Evolutionary conservation across 2,888 invertebrate species (phyloP).

Genomic region (Acheta domesticus): DNA sequence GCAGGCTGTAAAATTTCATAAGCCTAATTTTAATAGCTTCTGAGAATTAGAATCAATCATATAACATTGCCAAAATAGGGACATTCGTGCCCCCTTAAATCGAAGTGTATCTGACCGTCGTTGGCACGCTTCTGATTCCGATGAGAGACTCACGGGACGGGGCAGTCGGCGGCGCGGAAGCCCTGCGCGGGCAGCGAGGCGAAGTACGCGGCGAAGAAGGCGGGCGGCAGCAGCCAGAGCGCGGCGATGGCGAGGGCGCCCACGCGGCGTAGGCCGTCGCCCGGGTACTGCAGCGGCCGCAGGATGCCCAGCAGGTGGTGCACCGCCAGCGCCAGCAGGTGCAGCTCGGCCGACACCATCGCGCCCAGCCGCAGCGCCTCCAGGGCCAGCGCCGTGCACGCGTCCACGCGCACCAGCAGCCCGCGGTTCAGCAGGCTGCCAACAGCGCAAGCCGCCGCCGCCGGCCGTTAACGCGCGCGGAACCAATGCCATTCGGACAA

Average conservation of each 20-base stretch:
- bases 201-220: conserved; percentile 54
- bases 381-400: conserved; percentile 40
- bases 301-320: conserved; percentile 66
- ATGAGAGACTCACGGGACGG: too few species aligned
- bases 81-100: too few species aligned
- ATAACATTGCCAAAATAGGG: too few species aligned
- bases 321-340: conserved; percentile 59
- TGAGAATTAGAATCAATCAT: too few species aligned
- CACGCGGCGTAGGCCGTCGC: conserved; percentile 55
- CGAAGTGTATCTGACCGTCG: too few species aligned
- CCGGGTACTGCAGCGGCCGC: conserved; percentile 60
- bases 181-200: conserved; percentile 51
- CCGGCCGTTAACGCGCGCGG: too few species aligned
- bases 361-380: conserved; percentile 55
- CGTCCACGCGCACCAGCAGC: not conserved
- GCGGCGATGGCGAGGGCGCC: conserved; percentile 49
- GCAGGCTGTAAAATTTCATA: too few species aligned
- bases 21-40: too few species aligned
- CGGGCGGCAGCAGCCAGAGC: conserved; percentile 57
- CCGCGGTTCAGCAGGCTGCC: not conserved
- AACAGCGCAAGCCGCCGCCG: not conserved
- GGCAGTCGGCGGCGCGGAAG: conserved; percentile 43
- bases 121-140: too few species aligned
- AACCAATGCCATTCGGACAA: too few species aligned
- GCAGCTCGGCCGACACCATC: conserved; percentile 60